Conservation (phyloP, 2,888 invertebrate genomes). For the Hemithea aestivaria region DNA sequence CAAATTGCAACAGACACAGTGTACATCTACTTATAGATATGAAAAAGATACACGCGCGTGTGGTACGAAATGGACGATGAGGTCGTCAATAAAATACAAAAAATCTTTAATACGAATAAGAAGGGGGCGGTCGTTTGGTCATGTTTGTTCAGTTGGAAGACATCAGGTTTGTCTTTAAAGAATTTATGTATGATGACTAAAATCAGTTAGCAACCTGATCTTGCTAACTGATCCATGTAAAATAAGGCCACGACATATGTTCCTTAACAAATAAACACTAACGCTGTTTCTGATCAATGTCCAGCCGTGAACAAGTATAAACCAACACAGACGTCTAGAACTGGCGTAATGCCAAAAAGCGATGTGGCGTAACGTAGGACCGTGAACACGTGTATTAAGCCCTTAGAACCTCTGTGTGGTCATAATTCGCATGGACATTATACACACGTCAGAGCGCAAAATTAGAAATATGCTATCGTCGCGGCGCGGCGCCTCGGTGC, state of each 20-base stretch:
- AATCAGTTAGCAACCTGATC: slow-evolving; percentile 10
- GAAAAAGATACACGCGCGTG: slow-evolving; percentile 28
- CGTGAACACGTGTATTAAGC: slow-evolving; percentile 32
- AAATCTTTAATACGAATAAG: no score
- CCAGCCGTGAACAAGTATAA: slow-evolving; percentile 32
- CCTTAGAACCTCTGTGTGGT: slow-evolving; percentile 29
- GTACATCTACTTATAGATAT: slow-evolving; percentile 5
- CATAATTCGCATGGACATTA: slow-evolving; percentile 7
- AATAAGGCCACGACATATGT: slow-evolving; percentile 16
- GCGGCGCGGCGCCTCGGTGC: not conserved
- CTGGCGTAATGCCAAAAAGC: slow-evolving; percentile 50
- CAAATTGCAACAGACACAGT: slow-evolving; percentile 22
- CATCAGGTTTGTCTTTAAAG: no score
- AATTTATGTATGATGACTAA: no score
- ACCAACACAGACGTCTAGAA: slow-evolving; percentile 33
- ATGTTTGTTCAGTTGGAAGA: no score
- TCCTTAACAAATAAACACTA: slow-evolving; percentile 26
- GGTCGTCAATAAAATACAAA: slow-evolving; percentile 19
- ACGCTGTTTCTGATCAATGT: slow-evolving; percentile 34
- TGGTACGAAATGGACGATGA: slow-evolving; percentile 13
- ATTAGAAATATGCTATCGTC: slow-evolving; percentile 13
- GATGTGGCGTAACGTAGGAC: slow-evolving; percentile 44
- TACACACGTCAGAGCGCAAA: slow-evolving; percentile 12
- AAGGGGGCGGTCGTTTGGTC: no score
- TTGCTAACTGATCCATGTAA: slow-evolving; percentile 16